Evolutionary conservation across 2,113 vertebrate genomes (phyloP), one percentile per base, ranked within the genome.

Genomic region (Dolichallabes microphthalmus): DNA sequence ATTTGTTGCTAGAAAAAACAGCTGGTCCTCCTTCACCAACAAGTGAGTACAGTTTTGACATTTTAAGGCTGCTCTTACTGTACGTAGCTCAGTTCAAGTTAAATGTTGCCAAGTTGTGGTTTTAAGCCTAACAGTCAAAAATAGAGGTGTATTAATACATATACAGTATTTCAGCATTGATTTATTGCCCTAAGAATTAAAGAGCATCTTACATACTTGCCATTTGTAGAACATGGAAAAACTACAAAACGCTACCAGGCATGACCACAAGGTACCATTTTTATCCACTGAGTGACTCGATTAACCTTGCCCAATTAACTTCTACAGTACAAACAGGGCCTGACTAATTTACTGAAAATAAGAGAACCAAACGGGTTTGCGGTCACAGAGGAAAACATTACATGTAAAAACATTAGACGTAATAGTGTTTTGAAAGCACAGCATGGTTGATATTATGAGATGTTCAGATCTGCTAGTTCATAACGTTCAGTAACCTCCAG

Each of bases 211-310:
- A 20, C 88, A 45, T 88, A 87, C 87, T 92, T 93, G 88, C 89
- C 73, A 86, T 93, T 87, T 88, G 4, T 93, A 93, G 92, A 92
- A 81, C 85, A 77, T 52, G 87, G 88, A 50, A 88, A 89, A 80
- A 81, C 89, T 85, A 88, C 90, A 84, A 61, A 87, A 89, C 73
- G 83, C 82, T 58, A 90, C 75, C 92, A 91, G 92, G 91, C 90
- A 87, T 84, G 79, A 30, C 17, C 87, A 32, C 58, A 68, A 30
- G 86, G 86, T 87, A 86, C 69, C 85, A 57, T 80, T 45, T 75
- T 55, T 69, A 71, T 87, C 79, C 89, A 80, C 89, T 81, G 84
- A 9, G 55, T 80, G 52, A 75, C 55, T 52, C 25, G 20, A 86
- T 86, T 86, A 88, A 86, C 82, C 69, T 55, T 69, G 66, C 15